Evolutionary conservation across 2,888 invertebrate species (phyloP).

Genomic region (Pteria penguin): DNA sequence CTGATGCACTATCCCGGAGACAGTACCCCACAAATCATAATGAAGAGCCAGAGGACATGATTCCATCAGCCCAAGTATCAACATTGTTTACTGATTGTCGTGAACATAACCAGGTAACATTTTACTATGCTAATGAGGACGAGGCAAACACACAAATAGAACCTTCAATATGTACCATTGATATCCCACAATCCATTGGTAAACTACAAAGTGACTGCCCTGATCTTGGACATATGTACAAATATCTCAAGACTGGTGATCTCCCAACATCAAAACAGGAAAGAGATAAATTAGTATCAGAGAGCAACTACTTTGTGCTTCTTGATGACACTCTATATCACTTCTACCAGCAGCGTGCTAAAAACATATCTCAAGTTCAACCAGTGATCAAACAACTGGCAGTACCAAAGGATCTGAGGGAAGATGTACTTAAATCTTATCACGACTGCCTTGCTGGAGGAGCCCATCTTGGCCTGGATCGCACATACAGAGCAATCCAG

Average conservation of each 20-base stretch:
- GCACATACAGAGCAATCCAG: constrained; percentile 17
- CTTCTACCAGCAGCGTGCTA: constrained; percentile 1
- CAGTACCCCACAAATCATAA: background rate
- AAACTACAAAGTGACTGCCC: constrained; percentile 6
- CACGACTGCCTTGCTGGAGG: constrained; percentile 29
- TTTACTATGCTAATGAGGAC: constrained; percentile 8
- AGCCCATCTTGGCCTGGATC: constrained; percentile 28
- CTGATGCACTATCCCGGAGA: constrained; percentile 20
- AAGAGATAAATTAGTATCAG: background rate
- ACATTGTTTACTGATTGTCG: background rate
- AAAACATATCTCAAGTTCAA: background rate
- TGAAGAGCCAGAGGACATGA: background rate
- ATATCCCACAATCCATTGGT: background rate
- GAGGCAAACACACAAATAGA: background rate
- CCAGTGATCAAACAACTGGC: constrained; percentile 22
- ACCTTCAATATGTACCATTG: background rate
- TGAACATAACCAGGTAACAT: constrained; percentile 9
- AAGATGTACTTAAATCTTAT: constrained; percentile 23
- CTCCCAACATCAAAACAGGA: background rate
- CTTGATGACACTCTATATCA: constrained; percentile 16
- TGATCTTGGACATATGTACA: background rate
- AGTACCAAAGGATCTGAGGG: constrained; percentile 20
- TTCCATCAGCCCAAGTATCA: background rate
- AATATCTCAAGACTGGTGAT: background rate
- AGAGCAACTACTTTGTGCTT: background rate